A percentile compares a stretch with the other conserved stretches of the same genome.
Conservation (phyloP, 2,888 invertebrate genomes). For the Phortica magna region DNA sequence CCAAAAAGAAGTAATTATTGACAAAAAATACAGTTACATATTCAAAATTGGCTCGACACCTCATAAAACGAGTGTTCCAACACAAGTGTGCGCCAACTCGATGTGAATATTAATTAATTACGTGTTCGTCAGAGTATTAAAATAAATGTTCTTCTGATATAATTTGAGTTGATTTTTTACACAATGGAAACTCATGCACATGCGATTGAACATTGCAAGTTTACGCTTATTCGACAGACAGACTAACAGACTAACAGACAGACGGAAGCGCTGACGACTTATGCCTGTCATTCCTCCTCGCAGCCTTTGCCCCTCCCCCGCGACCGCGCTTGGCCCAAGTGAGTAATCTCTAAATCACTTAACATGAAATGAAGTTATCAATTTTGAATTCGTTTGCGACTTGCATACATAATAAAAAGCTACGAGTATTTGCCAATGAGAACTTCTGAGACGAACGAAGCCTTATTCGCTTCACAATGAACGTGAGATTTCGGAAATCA, state of each 20-base stretch:
- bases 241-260: conserved; percentile 41
- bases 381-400: conserved; percentile 42
- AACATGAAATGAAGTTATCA: conserved; percentile 60
- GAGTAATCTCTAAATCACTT: conserved; percentile 45
- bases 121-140: conserved; percentile 14
- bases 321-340: not conserved
- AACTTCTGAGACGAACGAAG: no score
- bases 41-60: conserved; percentile 65
- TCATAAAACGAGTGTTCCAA: conserved; percentile 70
- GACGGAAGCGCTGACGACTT: not conserved
- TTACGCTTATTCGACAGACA: no score
- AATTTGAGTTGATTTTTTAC: no score
- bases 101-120: conserved; percentile 55
- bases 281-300: no score
- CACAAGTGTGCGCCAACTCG: conserved; percentile 48
- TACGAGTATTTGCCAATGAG: not conserved
- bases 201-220: no score
- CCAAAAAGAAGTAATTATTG: not conserved
- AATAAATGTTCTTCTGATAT: no score
- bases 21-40: not conserved
- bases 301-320: not conserved
- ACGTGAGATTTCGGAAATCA: no score
- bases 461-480: no score
- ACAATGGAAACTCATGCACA: no score
- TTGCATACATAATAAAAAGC: conserved; percentile 33